These are phyloP conservation scores for Luffia ferchaultella DNA, from an alignment of 2,888 invertebrate species.

Conservation along the genomic window DNA sequence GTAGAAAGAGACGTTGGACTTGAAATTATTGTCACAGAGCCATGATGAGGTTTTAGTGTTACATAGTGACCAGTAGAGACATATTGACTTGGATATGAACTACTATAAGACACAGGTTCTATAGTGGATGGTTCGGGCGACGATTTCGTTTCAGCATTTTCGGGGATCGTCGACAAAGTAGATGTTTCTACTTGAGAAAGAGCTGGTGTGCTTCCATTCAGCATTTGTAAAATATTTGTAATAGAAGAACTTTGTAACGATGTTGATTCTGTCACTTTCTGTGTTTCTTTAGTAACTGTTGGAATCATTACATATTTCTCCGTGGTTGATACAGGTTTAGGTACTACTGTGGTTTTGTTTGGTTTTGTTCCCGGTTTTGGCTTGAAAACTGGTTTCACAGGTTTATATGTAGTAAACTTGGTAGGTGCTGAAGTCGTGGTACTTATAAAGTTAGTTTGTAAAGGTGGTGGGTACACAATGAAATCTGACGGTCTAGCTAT, in stretches of 20 bases:
- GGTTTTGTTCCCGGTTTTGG: slow-evolving; percentile 48
- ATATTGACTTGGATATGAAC: slow-evolving; percentile 34
- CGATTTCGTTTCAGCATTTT: slow-evolving; percentile 43
- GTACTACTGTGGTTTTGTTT: slow-evolving; percentile 23
- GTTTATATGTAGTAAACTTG: slow-evolving; percentile 46
- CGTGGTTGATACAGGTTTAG: slow-evolving; percentile 8
- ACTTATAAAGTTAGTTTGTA: slow-evolving; percentile 43
- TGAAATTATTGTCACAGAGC: slow-evolving; percentile 15
- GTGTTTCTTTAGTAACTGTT: slow-evolving; percentile 56
- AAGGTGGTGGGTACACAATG: slow-evolving; percentile 49
- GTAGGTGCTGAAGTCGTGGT: slow-evolving; percentile 33
- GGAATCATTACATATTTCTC: slow-evolving; percentile 67
- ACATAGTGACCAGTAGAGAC: slow-evolving; percentile 49
- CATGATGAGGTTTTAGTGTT: slow-evolving; percentile 38
- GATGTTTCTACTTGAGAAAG: slow-evolving; percentile 38
- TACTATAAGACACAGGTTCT: slow-evolving; percentile 35
- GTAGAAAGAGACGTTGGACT: slow-evolving; percentile 15
- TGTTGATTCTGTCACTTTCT: slow-evolving; percentile 47
- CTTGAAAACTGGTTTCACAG: slow-evolving; percentile 62
- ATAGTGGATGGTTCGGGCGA: slow-evolving; percentile 36
- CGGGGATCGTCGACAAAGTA: slow-evolving; percentile 28
- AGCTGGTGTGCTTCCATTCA: slow-evolving; percentile 60
- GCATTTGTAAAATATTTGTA: slow-evolving; percentile 70
- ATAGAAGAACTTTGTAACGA: slow-evolving; percentile 61
- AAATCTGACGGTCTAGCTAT: slow-evolving; percentile 59